Evolutionary conservation across 2,888 invertebrate genomes (phyloP).

Genomic region (Ochropacha duplaris): DNA sequence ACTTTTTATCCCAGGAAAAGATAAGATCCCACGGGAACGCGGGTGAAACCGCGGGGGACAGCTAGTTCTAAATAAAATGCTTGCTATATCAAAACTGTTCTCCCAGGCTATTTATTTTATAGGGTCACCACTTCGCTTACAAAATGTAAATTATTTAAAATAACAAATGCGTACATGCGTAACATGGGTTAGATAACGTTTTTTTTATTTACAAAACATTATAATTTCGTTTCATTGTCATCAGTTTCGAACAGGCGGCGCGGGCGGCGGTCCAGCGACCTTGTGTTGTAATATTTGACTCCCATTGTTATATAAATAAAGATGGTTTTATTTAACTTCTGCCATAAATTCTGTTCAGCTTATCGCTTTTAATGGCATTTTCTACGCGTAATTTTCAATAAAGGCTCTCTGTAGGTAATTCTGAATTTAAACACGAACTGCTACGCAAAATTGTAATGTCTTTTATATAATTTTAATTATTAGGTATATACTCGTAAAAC

Average conservation of each 20-base stretch:
- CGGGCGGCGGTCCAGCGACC: neutral
- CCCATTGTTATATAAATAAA: neutral
- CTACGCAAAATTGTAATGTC: neutral
- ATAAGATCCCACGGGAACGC: too few species aligned
- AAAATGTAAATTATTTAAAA: neutral
- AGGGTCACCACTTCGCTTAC: neutral
- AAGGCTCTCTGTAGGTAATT: neutral
- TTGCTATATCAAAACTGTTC: too few species aligned
- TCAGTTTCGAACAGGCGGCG: neutral
- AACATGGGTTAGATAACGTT: neutral
- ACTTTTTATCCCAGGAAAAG: too few species aligned
- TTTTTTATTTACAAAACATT: neutral
- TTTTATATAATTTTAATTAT: too few species aligned
- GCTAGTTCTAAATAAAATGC: too few species aligned
- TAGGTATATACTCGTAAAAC: too few species aligned
- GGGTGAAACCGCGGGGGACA: too few species aligned
- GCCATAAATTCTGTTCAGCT: neutral
- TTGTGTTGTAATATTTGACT: neutral
- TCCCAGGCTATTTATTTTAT: neutral
- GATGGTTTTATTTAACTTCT: slow-evolving; percentile 2
- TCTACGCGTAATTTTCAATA: neutral
- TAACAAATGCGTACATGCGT: neutral
- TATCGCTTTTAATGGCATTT: neutral
- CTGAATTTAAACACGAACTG: neutral
- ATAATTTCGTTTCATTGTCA: slow-evolving; percentile 4